A percentile compares a stretch with the other conserved stretches of the same genome.
These are phyloP conservation scores for Thaumetopoea pityocampa DNA, from an alignment of 1,140 invertebrate species.

Conservation along the genomic window DNA sequence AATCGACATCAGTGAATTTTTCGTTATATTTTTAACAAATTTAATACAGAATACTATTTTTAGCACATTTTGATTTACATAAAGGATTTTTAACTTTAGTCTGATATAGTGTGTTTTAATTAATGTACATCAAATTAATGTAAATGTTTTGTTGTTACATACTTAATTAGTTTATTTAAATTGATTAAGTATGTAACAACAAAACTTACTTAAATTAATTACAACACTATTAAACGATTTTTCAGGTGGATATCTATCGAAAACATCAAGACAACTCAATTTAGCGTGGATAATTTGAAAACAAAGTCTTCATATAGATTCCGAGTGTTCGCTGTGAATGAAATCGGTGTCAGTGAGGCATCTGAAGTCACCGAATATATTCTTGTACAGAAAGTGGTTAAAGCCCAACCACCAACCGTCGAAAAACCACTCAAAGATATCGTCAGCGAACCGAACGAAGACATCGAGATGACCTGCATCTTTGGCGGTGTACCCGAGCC, in stretches of 20 bases:
- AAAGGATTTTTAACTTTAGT: no score
- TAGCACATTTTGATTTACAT: no score
- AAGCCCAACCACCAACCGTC: constrained; percentile 77
- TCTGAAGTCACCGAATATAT: constrained; percentile 78
- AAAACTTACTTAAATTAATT: no score
- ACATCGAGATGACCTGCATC: constrained; percentile 82
- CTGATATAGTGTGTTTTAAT: no score
- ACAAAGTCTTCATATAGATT: constrained; percentile 85
- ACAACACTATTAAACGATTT: no score
- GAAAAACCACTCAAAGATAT: constrained; percentile 80
- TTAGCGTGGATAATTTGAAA: constrained; percentile 80
- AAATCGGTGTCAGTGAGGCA: constrained; percentile 80
- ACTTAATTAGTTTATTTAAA: no score
- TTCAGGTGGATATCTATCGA: constrained; percentile 82
- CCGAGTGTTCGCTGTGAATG: constrained; percentile 85
- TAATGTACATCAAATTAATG: no score
- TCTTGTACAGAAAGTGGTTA: constrained; percentile 71
- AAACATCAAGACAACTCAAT: constrained; percentile 80
- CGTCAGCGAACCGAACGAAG: constrained; percentile 76
- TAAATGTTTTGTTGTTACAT: no score
- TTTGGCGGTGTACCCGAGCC: constrained; percentile 90
- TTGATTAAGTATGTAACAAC: no score
- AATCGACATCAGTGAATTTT: no score
- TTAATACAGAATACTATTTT: no score
- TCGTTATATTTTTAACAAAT: no score